Evolutionary conservation across 2,888 invertebrate species (phyloP), one percentile per base, ranked within the genome.

Genomic region (Euphydryas editha): DNA sequence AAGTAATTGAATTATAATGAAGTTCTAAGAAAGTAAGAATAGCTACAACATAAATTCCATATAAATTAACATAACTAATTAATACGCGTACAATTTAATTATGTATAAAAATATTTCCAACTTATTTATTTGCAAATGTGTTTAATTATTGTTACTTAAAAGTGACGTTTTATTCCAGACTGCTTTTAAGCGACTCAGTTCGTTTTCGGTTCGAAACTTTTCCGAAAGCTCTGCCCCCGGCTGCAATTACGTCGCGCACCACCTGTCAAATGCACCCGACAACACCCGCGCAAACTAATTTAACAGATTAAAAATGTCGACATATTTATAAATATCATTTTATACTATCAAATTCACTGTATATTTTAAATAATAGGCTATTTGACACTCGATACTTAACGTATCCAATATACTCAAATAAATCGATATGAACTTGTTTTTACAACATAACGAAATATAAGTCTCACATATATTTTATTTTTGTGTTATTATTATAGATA

Each of bases 201-300:
- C 30, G 30, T 30, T 30, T 30, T 30, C n/a, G 30, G 30, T 30
- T 1, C 30, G 72, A 67, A 77, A 69, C 71, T 69, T 69, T 72
- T 73, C 72, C 71, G 71, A 77, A 74, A 72, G 61, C 74, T 71
- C 68, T 69, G 75, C 80, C 75, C 72, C 73, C 73, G 75, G 75
- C 76, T 74, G 76, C 80, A 84, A 83, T 84, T 81, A 82, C 76
- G 76, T 68, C 68, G 72, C 73, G 74, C 79, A 76, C 77, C 82
- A 83, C 76, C 83, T 84, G 84, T 81, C 83, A 81, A 77, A 78
- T 69, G 75, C 80, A 83, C 71, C 74, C 72, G 76, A 75, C 76
- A 76, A 78, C 78, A 77, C 73, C 72, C 72, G 67, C 72, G 67
- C 75, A 72, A 76, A 80, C 78, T 81, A 79, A 83, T 82, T 76